Base-by-base conservation (phyloP, 2,797 vertebrate species). In the Squalus acanthias region DNA sequence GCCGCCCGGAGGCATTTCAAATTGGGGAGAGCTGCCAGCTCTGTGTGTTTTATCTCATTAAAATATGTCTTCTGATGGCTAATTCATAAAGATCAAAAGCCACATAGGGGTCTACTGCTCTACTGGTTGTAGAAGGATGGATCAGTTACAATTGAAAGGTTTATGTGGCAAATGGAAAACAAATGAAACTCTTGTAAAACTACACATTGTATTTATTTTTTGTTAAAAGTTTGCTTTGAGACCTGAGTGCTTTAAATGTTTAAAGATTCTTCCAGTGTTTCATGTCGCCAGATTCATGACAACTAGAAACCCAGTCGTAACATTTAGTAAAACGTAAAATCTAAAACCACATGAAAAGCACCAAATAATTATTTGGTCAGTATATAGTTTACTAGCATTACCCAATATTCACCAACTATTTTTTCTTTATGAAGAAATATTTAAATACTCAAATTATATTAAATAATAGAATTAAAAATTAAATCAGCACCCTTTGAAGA, bases 1-100 rank as follows among this genome's bases (percentile, higher is more conserved):
- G 33, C 17, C 0, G 91, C n/a, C 46, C 39, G 65, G 39, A 69
- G 65, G 20, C 65, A 93, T 93, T 93, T 93, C 91, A 93, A 67
- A 93, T 20, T 24, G 91, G 65, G n/a, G 22, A 69, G 65, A 53
- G 91, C 91, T 69, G 65, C 63, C n/a, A 93, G 17, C 91, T 46
- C 22, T 93, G 8, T 69, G 26, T 92, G 20, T 69, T 69, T 24
- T 29, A 93, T 67, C 65, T 93, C 63, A 93, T 69, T 93, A 69
- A 93, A 46, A 69, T 46, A 69, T 93, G 15, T 69, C 63, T 10
- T 67, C 50, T 69, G 91, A 26, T 93, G 88, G 57, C 88, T 91
- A 91, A 91, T 91, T 91, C 88, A 69, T 69, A 39, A 69, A 69
- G 91, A 39, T 93, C 91, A 91, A 65, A 63, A 63, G 57, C 60